These are phyloP conservation scores for Dufourea novaeangliae DNA, from an alignment of 1,140 invertebrate genomes.

Conservation along the genomic window DNA sequence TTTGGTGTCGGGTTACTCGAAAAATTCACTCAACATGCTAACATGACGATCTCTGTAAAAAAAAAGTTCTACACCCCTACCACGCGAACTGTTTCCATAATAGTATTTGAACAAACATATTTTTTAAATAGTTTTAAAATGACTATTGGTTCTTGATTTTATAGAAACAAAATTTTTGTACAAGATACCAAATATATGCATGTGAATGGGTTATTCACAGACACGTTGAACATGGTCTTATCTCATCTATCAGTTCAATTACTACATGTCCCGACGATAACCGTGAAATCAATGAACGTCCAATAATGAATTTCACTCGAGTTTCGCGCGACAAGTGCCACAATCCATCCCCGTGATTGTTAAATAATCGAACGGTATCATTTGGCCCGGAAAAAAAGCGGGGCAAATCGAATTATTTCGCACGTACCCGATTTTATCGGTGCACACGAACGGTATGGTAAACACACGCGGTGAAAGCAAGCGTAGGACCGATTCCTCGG, in stretches of 20 bases:
- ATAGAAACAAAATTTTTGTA: no score
- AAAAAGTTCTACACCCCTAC: no score
- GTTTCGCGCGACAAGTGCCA: conserved; percentile 3
- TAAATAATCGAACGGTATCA: neutral
- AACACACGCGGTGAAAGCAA: neutral
- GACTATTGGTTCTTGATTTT: no score
- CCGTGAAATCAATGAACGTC: conserved; percentile 53
- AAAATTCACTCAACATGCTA: no score
- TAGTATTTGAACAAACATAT: no score
- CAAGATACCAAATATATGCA: no score
- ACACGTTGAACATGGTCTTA: conserved; percentile 49
- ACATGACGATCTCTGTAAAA: no score
- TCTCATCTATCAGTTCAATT: conserved; percentile 59
- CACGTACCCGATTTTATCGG: neutral
- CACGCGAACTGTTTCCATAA: no score
- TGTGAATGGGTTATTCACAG: conserved; percentile 34
- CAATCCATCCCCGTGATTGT: conserved; percentile 1
- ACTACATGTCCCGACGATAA: conserved; percentile 47
- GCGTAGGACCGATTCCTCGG: neutral
- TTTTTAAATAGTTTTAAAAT: no score
- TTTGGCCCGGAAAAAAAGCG: neutral
- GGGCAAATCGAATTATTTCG: conserved; percentile 19
- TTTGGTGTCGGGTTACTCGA: neutral
- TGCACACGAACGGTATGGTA: neutral
- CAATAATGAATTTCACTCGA: conserved; percentile 28